A percentile compares a stretch with the other conserved stretches of the same genome.
phyloP scores from a whole-genome alignment of 2,797 vertebrate genomes.

The Limnodromus scolopaceus region DNA sequence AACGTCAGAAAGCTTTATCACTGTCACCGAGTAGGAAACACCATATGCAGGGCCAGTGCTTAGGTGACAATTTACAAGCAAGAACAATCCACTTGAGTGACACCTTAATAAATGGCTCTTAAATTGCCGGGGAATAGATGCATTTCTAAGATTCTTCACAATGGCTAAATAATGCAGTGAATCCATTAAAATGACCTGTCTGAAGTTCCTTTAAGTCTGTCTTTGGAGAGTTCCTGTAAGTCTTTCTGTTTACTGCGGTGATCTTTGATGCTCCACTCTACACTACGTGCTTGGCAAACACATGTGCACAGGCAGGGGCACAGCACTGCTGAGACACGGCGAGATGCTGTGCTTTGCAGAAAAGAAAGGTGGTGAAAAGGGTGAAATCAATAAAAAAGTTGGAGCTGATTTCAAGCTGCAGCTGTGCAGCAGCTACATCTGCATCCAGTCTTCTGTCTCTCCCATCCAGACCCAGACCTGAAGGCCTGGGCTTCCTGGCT shows the following conservation, averaged over 20 bases:
- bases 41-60: not conserved
- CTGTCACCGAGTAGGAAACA: not conserved
- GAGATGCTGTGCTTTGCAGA: not conserved
- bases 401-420: not conserved
- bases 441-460: not conserved
- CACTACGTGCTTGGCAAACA: not conserved
- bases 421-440: not conserved
- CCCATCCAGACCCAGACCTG: not conserved
- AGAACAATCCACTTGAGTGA: not conserved
- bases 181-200: not conserved
- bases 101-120: slow-evolving; percentile 28
- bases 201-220: not conserved
- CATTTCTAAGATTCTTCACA: not conserved
- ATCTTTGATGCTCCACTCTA: not conserved
- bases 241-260: not conserved
- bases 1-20: not conserved
- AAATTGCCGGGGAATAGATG: not conserved
- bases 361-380: not conserved
- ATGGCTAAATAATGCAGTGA: not conserved
- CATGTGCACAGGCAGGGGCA: rapidly evolving
- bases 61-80: slow-evolving; percentile 9
- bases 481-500: not conserved
- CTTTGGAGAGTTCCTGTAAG: not conserved
- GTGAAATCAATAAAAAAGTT: not conserved
- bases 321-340: not conserved